Conservation (phyloP, 2,113 vertebrate species). For the Xiphophorus couchianus region DNA sequence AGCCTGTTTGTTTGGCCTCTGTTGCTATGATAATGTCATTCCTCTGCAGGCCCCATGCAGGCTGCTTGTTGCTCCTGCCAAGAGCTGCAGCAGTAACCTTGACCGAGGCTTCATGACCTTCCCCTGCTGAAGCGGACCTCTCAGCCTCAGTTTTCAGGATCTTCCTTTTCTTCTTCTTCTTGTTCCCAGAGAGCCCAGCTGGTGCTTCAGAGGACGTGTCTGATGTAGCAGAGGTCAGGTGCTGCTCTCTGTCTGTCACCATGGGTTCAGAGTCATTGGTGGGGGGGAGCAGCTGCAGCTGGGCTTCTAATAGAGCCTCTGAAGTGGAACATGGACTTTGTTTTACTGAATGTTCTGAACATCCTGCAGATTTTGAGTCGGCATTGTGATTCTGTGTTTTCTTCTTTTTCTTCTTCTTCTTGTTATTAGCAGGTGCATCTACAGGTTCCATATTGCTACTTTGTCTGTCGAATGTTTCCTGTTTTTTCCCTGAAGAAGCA, state of each 20-base stretch:
- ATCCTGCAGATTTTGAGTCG: neutral
- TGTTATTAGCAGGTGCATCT: neutral
- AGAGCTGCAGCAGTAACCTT: neutral
- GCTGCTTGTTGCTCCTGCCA: constrained; percentile 28
- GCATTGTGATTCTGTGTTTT: constrained; percentile 16
- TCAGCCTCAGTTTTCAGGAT: neutral
- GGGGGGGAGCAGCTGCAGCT: too few relatives aligned
- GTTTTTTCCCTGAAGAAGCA: constrained; percentile 43
- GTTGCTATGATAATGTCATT: neutral
- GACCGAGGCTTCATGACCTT: neutral
- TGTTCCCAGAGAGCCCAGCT: neutral
- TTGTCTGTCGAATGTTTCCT: neutral
- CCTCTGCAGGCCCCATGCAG: neutral
- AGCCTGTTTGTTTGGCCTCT: neutral
- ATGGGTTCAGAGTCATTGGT: neutral
- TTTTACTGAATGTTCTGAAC: neutral
- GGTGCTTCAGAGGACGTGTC: neutral
- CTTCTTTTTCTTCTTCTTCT: constrained; percentile 56
- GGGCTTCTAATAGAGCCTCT: neutral
- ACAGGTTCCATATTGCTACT: neutral
- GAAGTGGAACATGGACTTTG: too few relatives aligned
- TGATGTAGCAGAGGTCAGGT: neutral
- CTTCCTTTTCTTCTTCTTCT: constrained; percentile 31
- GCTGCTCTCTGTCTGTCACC: neutral
- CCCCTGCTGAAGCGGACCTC: neutral